Base-by-base conservation (phyloP, 2,113 vertebrate genomes). In the Amblyopsis rosae region DNA sequence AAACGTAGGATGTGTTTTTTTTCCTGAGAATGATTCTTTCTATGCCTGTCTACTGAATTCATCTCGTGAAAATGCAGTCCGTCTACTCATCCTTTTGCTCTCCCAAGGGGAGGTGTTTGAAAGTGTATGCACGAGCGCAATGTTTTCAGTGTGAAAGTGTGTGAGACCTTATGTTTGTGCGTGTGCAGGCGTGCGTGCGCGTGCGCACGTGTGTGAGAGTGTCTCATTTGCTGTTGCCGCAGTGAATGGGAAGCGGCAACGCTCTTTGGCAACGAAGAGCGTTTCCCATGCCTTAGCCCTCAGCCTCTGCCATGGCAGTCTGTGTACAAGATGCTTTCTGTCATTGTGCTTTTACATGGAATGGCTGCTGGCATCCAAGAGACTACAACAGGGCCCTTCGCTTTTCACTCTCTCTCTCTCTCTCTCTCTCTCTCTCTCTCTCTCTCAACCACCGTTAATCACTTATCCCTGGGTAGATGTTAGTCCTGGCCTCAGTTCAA, bases 271-370 rank as follows among this genome's bases (percentile, higher is more conserved):
- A 95, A 93, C 91, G 84, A 92, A 90, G 90, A 94, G 92, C 90
- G 95, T 96, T 96, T 96, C 95, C 95, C 95, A 95, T 93, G 94
- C 94, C 87, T 95, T 96, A 70, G 76, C 92, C 93, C 92, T 92
- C 61, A 93, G 93, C 93, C 93, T 93, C 91, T 93, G 87, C 19
- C 89, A 93, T 91, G 91, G 92, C 93, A 95, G 92, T 95, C 93
- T 94, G 93, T 92, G 90, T 94, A 92, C 93, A 91, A 93, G 92
- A 94, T 90, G 91, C 92, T 93, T 86, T 90, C 91, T 94, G 93
- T 94, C 95, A 93, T 96, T 94, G 94, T 96, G 90, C 94, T 93
- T 94, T 94, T 92, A 94, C 93, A 94, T 90, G 90, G 77, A 93
- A 93, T 93, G 94, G 93, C 93, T 94, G 93, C 94, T 95, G 94